A percentile compares a stretch with the other conserved stretches of the same genome.
Conservation (phyloP, 2,797 vertebrate species). For the Urocyon cinereoargenteus region DNA sequence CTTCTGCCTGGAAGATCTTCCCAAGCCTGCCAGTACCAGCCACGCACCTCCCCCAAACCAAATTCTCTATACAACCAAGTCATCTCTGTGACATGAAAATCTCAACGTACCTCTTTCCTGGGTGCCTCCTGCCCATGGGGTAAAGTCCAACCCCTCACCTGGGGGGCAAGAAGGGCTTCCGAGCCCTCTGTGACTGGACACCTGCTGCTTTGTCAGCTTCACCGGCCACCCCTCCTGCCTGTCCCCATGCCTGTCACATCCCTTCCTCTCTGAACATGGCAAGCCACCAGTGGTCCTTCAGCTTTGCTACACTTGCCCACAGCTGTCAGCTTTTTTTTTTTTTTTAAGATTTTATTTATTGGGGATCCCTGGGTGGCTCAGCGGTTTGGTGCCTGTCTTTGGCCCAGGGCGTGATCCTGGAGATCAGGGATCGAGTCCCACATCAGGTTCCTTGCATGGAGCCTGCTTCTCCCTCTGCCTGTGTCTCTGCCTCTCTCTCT, state of each 20-base stretch:
- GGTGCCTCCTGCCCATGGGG: not conserved
- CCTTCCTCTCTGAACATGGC: not conserved
- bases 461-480: too few relatives aligned
- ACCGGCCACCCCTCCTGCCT: rapidly evolving
- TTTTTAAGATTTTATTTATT: too few relatives aligned
- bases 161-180: not conserved
- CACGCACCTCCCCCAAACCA: not conserved
- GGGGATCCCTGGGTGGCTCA: too few relatives aligned
- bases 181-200: not conserved
- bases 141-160: not conserved
- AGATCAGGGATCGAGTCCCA: too few relatives aligned
- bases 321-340: not conserved
- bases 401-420: too few relatives aligned
- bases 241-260: rapidly evolving
- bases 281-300: not conserved
- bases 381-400: too few relatives aligned
- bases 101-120: not conserved
- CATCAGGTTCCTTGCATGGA: too few relatives aligned
- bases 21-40: not conserved
- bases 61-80: not conserved
- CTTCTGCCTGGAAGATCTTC: not conserved
- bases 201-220: too few relatives aligned
- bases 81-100: not conserved
- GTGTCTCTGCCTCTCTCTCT: too few relatives aligned
- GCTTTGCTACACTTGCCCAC: too few relatives aligned